Evolutionary conservation across 2,888 invertebrate genomes (phyloP).

Genomic region (Dermolepida albohirtum): DNA sequence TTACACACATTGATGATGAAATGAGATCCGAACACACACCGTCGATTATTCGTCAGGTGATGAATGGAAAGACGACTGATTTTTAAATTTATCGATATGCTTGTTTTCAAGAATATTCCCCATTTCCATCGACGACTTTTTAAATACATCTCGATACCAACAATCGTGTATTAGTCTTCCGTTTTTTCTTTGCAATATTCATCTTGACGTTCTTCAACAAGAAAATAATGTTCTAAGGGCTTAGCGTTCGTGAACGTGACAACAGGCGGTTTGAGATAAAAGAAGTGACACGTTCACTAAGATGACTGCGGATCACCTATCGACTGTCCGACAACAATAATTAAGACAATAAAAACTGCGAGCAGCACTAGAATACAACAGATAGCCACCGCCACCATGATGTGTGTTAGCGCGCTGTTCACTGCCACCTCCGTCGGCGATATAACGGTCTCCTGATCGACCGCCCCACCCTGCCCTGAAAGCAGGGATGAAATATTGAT

Average conservation of each 20-base stretch:
- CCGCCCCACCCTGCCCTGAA: conserved; percentile 63
- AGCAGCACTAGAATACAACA: conserved; percentile 85
- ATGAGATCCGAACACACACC: conserved; percentile 12
- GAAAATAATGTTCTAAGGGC: not conserved
- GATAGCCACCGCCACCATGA: conserved; percentile 86
- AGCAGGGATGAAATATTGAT: conserved; percentile 63
- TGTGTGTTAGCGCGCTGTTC: conserved; percentile 55
- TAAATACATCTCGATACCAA: not conserved
- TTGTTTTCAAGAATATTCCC: conserved; percentile 3
- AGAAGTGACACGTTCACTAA: conserved; percentile 53
- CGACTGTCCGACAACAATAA: conserved; percentile 84
- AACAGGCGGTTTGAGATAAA: not conserved
- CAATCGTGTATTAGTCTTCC: not conserved
- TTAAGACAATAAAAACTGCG: conserved; percentile 84
- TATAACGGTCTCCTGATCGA: conserved; percentile 64
- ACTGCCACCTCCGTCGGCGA: conserved; percentile 43
- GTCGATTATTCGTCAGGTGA: not conserved
- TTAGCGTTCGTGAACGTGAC: not conserved
- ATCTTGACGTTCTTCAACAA: not conserved
- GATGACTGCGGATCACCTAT: conserved; percentile 67
- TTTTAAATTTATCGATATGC: conserved; percentile 2
- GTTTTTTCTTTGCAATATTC: conserved; percentile 5
- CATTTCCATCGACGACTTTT: not conserved
- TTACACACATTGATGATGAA: conserved; percentile 36
- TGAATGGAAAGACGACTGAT: conserved; percentile 6